Evolutionary conservation across 1,140 invertebrate species (phyloP).

Genomic region (Drosophila trapezifrons): DNA sequence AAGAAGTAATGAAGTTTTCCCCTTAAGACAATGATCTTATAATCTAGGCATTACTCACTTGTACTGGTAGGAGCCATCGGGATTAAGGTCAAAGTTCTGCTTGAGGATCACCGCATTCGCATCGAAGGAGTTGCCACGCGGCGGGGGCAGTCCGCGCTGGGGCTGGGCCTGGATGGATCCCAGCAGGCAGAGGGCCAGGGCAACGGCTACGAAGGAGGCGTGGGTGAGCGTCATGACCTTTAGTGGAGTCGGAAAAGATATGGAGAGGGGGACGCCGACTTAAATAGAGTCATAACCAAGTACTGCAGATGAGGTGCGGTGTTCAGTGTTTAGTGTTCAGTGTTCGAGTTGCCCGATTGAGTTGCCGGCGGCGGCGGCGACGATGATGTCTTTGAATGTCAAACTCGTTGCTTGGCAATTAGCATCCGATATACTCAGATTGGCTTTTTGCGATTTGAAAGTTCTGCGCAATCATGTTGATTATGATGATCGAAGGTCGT

Average conservation of each 20-base stretch:
- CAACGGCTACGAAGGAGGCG: slow-evolving; percentile 56
- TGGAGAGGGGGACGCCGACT: neutral
- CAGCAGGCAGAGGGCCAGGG: slow-evolving; percentile 69
- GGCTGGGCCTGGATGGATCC: slow-evolving; percentile 67
- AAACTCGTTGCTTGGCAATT: slow-evolving; percentile 51
- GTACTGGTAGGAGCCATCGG: slow-evolving; percentile 85
- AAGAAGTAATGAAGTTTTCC: too few species aligned
- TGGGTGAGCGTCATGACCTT: slow-evolving; percentile 78
- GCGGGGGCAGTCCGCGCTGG: slow-evolving; percentile 73
- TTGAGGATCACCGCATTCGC: slow-evolving; percentile 84
- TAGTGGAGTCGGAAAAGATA: slow-evolving; percentile 24
- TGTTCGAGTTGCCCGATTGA: slow-evolving; percentile 22
- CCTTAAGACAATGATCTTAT: too few species aligned
- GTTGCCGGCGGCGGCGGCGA: slow-evolving; percentile 22
- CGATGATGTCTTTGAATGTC: slow-evolving; percentile 50
- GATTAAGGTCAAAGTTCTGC: slow-evolving; percentile 84
- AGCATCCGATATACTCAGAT: slow-evolving; percentile 40
- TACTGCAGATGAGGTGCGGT: slow-evolving; percentile 36
- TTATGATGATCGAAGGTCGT: slow-evolving; percentile 41
- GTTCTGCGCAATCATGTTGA: slow-evolving; percentile 28
- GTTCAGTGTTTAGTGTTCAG: slow-evolving; percentile 3
- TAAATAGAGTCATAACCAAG: slow-evolving; percentile 58
- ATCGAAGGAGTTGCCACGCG: slow-evolving; percentile 64
- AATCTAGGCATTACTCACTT: slow-evolving; percentile 58
- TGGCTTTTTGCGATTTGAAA: slow-evolving; percentile 45